phyloP scores from a whole-genome alignment of 2,888 invertebrate genomes.

The Phyto melanocephala region DNA sequence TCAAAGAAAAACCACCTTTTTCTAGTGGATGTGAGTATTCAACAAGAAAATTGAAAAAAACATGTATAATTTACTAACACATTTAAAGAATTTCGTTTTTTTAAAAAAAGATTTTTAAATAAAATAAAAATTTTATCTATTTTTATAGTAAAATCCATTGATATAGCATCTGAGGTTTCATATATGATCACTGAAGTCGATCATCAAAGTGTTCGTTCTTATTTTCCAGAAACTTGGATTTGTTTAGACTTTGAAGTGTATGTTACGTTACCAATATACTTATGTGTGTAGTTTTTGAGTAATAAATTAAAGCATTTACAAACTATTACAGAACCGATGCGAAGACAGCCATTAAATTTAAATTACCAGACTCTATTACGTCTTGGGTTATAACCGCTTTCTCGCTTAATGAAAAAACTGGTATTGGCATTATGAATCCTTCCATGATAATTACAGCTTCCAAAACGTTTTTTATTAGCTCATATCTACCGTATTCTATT shows the following conservation, averaged over 20 bases:
- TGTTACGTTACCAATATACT: neutral
- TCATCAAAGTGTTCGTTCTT: constrained; percentile 60
- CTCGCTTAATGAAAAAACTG: constrained; percentile 84
- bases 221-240: constrained; percentile 84
- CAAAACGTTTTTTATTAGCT: constrained; percentile 86
- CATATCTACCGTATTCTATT: constrained; percentile 87
- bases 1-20: neutral
- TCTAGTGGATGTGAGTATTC: too few relatives aligned
- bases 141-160: too few relatives aligned
- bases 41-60: too few relatives aligned
- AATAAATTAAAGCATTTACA: too few relatives aligned
- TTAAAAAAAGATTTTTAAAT: too few relatives aligned
- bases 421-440: constrained; percentile 84
- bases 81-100: too few relatives aligned
- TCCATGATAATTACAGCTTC: constrained; percentile 84
- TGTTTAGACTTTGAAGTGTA: constrained; percentile 79
- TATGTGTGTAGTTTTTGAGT: neutral
- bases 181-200: neutral
- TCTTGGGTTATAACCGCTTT: constrained; percentile 90
- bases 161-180: too few relatives aligned
- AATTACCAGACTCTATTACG: constrained; percentile 87
- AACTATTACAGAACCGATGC: neutral
- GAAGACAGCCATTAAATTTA: constrained; percentile 76
- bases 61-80: too few relatives aligned
- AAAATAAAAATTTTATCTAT: too few relatives aligned